phyloP scores from a whole-genome alignment of 2,113 vertebrate genomes.

The Neolamprologus caudopunctatus region DNA sequence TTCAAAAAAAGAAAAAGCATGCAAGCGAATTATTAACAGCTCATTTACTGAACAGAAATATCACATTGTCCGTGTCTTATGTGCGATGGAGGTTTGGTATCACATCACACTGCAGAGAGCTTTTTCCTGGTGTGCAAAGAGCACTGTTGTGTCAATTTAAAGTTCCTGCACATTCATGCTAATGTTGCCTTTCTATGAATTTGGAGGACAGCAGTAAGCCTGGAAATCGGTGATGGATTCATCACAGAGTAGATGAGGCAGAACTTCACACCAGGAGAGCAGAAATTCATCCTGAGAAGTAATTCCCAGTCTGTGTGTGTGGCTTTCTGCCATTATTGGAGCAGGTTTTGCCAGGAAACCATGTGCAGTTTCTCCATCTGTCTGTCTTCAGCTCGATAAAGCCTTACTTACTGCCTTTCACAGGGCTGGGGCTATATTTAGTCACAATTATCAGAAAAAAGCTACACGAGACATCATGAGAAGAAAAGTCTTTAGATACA shows the following conservation, averaged over 20 bases:
- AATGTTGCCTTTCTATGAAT: conserved; percentile 40
- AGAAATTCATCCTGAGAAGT: conserved; percentile 24
- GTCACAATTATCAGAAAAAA: not conserved
- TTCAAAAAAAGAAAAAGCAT: not conserved
- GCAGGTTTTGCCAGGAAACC: not conserved
- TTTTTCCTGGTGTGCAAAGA: not conserved
- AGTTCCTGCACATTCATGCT: conserved; percentile 34
- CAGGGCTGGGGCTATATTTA: not conserved
- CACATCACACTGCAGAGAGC: not conserved
- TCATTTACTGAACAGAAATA: not conserved
- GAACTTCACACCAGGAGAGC: conserved; percentile 47
- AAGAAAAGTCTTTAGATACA: not conserved
- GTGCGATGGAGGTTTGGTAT: not conserved
- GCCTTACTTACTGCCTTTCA: not conserved
- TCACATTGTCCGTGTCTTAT: not conserved
- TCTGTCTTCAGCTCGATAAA: not conserved
- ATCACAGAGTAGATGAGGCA: conserved; percentile 47
- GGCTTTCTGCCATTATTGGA: not conserved
- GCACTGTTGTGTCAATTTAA: not conserved
- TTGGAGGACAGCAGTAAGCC: not conserved
- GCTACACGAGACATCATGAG: not conserved
- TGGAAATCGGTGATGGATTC: conserved; percentile 39
- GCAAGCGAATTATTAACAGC: conserved; percentile 18
- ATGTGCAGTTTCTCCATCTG: conserved; percentile 5
- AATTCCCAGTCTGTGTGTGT: conserved; percentile 24